phyloP scores from a whole-genome alignment of 1,140 invertebrate species.

The Cydia amplana region DNA sequence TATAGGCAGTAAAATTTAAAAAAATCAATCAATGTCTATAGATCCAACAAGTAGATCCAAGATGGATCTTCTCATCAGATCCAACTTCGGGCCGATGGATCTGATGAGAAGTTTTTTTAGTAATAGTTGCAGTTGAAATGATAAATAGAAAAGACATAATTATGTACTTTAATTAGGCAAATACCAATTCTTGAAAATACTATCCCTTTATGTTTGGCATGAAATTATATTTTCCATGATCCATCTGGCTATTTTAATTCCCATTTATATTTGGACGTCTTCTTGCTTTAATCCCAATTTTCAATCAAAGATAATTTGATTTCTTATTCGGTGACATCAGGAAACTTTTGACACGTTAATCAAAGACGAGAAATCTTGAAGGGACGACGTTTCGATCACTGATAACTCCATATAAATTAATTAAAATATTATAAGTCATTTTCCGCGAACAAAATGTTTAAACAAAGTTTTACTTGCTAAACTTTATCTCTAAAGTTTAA shows the following conservation, averaged over 20 bases:
- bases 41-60: no score
- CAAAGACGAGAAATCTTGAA: not conserved
- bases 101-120: no score
- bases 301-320: conserved; percentile 23
- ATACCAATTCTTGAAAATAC: not conserved
- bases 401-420: conserved; percentile 17
- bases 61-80: no score
- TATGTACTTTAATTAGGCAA: not conserved
- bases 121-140: no score
- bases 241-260: not conserved
- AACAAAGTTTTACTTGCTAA: not conserved
- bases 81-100: no score
- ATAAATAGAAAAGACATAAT: no score
- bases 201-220: not conserved
- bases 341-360: conserved; percentile 32
- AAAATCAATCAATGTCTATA: no score
- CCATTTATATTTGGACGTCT: not conserved
- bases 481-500: not conserved
- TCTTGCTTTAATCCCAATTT: not conserved
- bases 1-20: no score
- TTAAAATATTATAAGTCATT: conserved; percentile 1
- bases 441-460: not conserved
- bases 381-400: not conserved
- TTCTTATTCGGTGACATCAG: conserved; percentile 26
- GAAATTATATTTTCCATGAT: not conserved